Evolutionary conservation across 92 coral and sea anemone species (phyloP).

Genomic region (Porites rus): DNA sequence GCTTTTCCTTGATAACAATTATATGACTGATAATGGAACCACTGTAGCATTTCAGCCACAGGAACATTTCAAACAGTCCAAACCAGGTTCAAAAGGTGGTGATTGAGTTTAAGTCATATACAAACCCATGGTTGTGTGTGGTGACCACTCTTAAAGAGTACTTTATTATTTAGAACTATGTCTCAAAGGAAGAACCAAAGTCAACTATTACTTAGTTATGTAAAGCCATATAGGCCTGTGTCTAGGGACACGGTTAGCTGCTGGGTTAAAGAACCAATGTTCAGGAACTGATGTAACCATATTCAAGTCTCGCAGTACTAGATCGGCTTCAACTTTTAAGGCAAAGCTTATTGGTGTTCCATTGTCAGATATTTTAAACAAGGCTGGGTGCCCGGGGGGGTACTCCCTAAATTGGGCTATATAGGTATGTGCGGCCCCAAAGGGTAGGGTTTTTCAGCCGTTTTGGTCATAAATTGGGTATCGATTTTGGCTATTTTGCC

Average conservation of each 20-base stretch:
- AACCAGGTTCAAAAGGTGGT: not conserved
- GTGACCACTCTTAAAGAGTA: constrained; percentile 5
- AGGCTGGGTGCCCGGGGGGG: too few relatives aligned
- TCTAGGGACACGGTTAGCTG: constrained; percentile 14
- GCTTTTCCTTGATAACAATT: not conserved
- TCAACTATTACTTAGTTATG: constrained; percentile 15
- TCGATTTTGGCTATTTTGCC: too few relatives aligned
- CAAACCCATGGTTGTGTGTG: not conserved
- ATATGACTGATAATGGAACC: not conserved
- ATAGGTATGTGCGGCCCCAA: too few relatives aligned
- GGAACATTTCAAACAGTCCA: constrained; percentile 14
- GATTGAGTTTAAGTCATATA: not conserved
- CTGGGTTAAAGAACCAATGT: constrained; percentile 1
- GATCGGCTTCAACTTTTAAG: constrained; percentile 14
- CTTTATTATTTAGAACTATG: not conserved
- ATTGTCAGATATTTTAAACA: constrained; percentile 3
- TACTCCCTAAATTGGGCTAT: too few relatives aligned
- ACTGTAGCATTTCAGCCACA: not conserved
- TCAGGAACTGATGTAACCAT: constrained; percentile 19
- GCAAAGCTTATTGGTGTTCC: not conserved
- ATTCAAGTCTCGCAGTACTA: constrained; percentile 35
- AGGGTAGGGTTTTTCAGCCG: too few relatives aligned
- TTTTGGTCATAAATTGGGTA: too few relatives aligned
- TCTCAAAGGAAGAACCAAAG: not conserved
- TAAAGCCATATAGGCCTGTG: not conserved